These are phyloP conservation scores for Sarcoramphus papa DNA, from an alignment of 2,797 vertebrate genomes.

Conservation along the genomic window DNA sequence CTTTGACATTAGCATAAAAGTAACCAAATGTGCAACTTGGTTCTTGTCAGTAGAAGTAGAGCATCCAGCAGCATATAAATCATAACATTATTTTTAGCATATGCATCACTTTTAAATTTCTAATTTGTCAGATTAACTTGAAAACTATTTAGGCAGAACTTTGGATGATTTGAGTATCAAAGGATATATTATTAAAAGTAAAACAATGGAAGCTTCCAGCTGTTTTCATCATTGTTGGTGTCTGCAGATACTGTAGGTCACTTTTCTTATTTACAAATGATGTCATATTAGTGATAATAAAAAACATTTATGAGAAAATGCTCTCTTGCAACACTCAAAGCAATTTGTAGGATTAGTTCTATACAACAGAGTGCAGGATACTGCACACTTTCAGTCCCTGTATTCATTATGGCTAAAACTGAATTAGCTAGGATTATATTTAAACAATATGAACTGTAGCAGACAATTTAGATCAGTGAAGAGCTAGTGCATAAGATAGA, in stretches of 20 bases:
- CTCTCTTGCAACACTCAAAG: constrained; percentile 2
- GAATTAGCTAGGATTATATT: background rate
- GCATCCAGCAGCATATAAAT: background rate
- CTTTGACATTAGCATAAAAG: background rate
- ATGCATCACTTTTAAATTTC: background rate
- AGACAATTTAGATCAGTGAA: background rate
- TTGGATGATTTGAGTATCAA: background rate
- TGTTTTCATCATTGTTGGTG: background rate
- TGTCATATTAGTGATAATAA: background rate
- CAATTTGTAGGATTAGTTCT: constrained; percentile 10
- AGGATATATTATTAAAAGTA: background rate
- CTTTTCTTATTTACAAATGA: background rate
- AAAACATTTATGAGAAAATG: background rate
- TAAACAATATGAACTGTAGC: background rate
- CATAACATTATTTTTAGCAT: background rate
- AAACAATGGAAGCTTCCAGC: background rate
- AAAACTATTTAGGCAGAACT: background rate
- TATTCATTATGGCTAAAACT: background rate
- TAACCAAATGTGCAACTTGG: background rate
- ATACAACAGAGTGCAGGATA: background rate
- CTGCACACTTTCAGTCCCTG: background rate
- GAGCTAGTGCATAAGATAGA: background rate
- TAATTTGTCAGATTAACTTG: background rate
- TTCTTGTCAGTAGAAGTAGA: background rate
- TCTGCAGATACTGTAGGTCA: background rate